Base-by-base conservation (phyloP, 1,140 invertebrate genomes). In the Latrodectus geometricus region DNA sequence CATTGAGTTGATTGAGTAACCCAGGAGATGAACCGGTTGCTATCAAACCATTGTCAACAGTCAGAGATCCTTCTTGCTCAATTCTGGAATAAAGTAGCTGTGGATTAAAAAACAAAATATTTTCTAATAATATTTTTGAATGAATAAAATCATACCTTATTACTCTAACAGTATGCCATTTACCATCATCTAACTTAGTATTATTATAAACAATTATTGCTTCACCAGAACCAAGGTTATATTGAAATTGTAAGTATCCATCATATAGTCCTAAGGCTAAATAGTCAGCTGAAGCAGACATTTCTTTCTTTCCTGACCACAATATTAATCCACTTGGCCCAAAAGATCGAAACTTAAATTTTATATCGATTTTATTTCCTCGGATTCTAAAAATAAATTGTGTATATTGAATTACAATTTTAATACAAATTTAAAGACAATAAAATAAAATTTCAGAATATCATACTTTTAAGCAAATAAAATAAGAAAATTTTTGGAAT, bases 121-220 rank as follows among this genome's bases (percentile, higher is more conserved):
- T 8, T 12, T 61, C 20, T 15, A 80, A 56, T 77, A 70, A 48
- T 66, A 70, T 48, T n/a, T 84, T 17, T 49, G 21, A 56, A 35
- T 56, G 17, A 61, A 86, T 17, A 81, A 17, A 54, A 20, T 73
- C 89, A 21, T 92, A 98, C 97, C 97, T 96, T 52, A 96, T 94
- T 50, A 96, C 95, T 91, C 95, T 93, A 48, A 98, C 94, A 86
- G 95, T 93, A 91, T 99, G 97, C 97, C 97, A 98, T 65, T 96
- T 92, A 78, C 96, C 96, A 91, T 98, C 96, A 91, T 97, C 95
- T 52, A 98, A 94, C 91, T 94, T 94, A n/a, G 96, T 95, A 87
- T 93, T 93, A 92, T 98, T 98, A 88, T 96, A 96, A 84, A 94
- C 93, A 17, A 98, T 94, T 61, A 90, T 87, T 8, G 90, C 91